These are phyloP conservation scores for Mongoloraphidia duomilia DNA, from an alignment of 2,888 invertebrate species.

Conservation along the genomic window DNA sequence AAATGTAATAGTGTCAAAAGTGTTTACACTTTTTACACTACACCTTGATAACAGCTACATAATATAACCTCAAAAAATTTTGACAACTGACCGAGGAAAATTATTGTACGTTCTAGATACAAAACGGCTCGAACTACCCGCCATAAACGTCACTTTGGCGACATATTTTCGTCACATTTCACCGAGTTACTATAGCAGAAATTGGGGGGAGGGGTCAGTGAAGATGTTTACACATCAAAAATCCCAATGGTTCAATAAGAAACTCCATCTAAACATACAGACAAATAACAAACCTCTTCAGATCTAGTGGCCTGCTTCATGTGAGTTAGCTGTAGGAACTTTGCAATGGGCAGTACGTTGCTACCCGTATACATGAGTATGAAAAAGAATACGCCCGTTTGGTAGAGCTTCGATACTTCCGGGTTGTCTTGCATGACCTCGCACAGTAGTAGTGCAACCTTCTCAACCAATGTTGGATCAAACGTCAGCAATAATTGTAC, in stretches of 20 bases:
- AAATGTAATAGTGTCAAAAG: too few species aligned
- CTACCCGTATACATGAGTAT: slow-evolving; percentile 98
- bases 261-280: background rate
- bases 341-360: slow-evolving; percentile 88
- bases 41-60: too few species aligned
- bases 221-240: too few species aligned
- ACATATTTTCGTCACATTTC: background rate
- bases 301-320: slow-evolving; percentile 89
- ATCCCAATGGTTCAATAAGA: background rate
- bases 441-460: slow-evolving; percentile 79
- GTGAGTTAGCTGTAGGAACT: slow-evolving; percentile 88
- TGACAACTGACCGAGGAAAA: too few species aligned
- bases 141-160: background rate
- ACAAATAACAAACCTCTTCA: slow-evolving; percentile 54
- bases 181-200: too few species aligned
- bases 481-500: slow-evolving; percentile 93
- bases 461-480: slow-evolving; percentile 91
- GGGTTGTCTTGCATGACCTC: slow-evolving; percentile 94
- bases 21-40: too few species aligned
- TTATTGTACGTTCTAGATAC: too few species aligned
- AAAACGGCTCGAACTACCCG: too few species aligned
- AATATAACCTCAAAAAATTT: too few species aligned
- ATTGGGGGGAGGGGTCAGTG: too few species aligned
- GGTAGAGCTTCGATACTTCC: slow-evolving; percentile 81
- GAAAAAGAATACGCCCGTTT: slow-evolving; percentile 95